These are phyloP conservation scores for Prionchulus punctatus DNA, from an alignment of 2,888 invertebrate species.

Conservation along the genomic window DNA sequence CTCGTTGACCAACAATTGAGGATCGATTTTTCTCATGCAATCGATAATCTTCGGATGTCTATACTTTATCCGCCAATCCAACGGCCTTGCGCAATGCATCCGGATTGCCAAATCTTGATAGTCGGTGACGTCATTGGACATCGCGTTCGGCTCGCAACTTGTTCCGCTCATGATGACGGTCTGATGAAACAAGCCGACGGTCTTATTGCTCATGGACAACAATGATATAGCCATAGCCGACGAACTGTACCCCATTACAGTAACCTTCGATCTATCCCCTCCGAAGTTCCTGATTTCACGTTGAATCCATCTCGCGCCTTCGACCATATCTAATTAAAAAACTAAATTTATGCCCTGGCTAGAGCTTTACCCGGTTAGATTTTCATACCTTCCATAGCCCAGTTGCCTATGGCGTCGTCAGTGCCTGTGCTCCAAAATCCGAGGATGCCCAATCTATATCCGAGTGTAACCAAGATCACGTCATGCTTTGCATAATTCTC, in stretches of 20 bases:
- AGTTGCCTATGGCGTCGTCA: conserved; percentile 7
- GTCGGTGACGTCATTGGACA: background rate
- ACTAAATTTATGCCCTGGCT: background rate
- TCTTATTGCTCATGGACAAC: conserved; percentile 1
- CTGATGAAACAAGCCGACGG: background rate
- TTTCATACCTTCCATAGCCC: conserved; percentile 7
- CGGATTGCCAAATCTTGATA: background rate
- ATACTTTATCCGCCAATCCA: background rate
- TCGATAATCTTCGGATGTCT: background rate
- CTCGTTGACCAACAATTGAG: background rate
- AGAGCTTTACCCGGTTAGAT: background rate
- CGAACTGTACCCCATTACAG: conserved; percentile 15
- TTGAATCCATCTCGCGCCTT: conserved; percentile 11
- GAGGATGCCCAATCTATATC: conserved; percentile 10
- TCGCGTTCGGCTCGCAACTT: background rate
- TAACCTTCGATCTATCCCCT: conserved; percentile 15
- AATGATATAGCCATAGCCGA: conserved; percentile 9
- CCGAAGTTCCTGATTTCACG: conserved; percentile 16
- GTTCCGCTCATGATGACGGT: conserved; percentile 1
- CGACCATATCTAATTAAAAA: conserved; percentile 11
- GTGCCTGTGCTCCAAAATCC: conserved; percentile 12
- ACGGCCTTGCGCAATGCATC: background rate
- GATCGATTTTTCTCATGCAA: background rate
- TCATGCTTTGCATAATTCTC: conserved; percentile 11
- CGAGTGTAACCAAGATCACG: conserved; percentile 8